Percentiles rank a stretch among this genome's conserved stretches.
phyloP scores from a whole-genome alignment of 1,140 invertebrate genomes.

The Lucilia cuprina region DNA sequence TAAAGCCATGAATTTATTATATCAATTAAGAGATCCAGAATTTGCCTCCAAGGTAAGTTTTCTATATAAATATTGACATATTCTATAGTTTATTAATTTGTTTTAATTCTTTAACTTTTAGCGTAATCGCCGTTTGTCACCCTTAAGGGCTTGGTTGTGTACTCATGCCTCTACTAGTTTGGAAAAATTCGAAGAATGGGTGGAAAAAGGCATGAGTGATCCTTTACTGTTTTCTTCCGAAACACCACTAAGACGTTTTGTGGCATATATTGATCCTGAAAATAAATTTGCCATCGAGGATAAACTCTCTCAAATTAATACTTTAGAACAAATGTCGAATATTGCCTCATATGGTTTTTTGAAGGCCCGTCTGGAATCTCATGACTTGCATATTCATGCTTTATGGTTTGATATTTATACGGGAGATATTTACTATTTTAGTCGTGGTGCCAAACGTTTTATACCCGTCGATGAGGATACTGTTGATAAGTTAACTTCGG shows the following conservation, averaged over 20 bases:
- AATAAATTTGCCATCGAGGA: conserved; percentile 88
- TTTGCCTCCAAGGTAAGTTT: conserved; percentile 72
- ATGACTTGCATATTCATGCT: conserved; percentile 89
- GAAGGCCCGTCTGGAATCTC: conserved; percentile 79
- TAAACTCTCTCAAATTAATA: conserved; percentile 95
- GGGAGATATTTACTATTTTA: conserved; percentile 94
- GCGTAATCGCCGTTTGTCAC: conserved; percentile 82
- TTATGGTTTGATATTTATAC: conserved; percentile 98
- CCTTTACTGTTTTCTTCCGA: conserved; percentile 87
- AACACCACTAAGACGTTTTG: conserved; percentile 84
- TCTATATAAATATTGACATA: neutral
- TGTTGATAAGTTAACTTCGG: conserved; percentile 75
- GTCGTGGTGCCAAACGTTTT: conserved; percentile 79
- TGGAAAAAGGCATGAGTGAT: conserved; percentile 66
- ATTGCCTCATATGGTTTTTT: conserved; percentile 94
- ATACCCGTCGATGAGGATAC: conserved; percentile 83
- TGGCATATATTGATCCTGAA: conserved; percentile 93
- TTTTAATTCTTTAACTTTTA: conserved; percentile 48
- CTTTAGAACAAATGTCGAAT: conserved; percentile 92
- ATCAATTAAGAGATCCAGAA: conserved; percentile 80
- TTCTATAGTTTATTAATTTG: neutral
- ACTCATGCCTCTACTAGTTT: conserved; percentile 84
- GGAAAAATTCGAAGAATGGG: conserved; percentile 81
- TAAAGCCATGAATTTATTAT: conserved; percentile 95
- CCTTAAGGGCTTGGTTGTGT: conserved; percentile 89